phyloP scores from a whole-genome alignment of 2,888 invertebrate species.

The Lissocephala sabroskyi region DNA sequence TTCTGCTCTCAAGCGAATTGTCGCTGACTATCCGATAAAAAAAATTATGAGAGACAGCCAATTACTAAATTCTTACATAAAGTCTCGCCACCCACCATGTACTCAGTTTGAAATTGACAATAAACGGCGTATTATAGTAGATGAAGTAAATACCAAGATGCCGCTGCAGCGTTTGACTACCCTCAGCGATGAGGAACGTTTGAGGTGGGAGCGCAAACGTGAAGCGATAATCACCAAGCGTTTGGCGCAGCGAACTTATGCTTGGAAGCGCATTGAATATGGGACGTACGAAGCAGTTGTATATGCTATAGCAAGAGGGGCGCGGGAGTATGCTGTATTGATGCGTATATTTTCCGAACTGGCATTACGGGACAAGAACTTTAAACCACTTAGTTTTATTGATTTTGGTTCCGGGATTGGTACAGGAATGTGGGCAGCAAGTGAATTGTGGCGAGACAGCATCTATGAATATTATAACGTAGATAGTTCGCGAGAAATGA shows the following conservation, averaged over 20 bases:
- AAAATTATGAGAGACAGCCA: conserved; percentile 74
- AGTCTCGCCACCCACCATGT: conserved; percentile 78
- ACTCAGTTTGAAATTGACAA: conserved; percentile 73
- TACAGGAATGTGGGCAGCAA: conserved; percentile 88
- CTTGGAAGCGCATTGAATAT: conserved; percentile 84
- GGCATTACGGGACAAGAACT: conserved; percentile 76
- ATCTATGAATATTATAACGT: conserved; percentile 90
- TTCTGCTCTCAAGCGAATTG: conserved; percentile 75
- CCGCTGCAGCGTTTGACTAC: conserved; percentile 37
- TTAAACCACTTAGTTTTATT: conserved; percentile 83
- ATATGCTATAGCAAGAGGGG: conserved; percentile 81
- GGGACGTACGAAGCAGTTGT: conserved; percentile 78
- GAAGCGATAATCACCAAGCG: conserved; percentile 75
- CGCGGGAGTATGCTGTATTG: conserved; percentile 84
- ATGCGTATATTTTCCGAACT: conserved; percentile 84
- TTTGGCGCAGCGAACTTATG: conserved; percentile 78
- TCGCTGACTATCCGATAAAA: conserved; percentile 77
- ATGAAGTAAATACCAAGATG: conserved; percentile 58
- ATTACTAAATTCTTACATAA: conserved; percentile 76
- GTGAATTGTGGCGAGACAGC: conserved; percentile 79
- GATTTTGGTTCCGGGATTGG: conserved; percentile 96
- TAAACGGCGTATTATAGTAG: conserved; percentile 53
- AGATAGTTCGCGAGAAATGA: conserved; percentile 87
- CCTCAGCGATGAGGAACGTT: conserved; percentile 68
- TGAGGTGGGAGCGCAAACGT: conserved; percentile 73